A percentile compares a stretch with the other conserved stretches of the same genome.
These are phyloP conservation scores for Leuciscus waleckii DNA, from an alignment of 2,797 vertebrate genomes.

Conservation along the genomic window DNA sequence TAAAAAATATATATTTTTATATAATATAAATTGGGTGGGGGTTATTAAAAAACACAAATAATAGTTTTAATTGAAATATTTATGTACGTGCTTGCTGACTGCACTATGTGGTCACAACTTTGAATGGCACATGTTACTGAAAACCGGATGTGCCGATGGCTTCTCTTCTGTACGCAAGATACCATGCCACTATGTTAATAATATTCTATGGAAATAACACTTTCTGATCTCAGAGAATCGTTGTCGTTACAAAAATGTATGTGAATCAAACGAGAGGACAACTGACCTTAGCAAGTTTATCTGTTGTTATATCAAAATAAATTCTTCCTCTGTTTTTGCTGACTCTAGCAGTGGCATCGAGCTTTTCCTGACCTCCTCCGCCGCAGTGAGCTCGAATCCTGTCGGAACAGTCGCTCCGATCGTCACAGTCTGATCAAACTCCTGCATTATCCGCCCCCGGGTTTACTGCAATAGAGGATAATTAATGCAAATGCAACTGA, in stretches of 20 bases:
- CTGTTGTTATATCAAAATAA: conserved; percentile 88
- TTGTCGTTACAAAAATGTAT: not conserved
- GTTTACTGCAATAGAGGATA: not conserved
- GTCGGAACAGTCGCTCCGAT: conserved; percentile 96
- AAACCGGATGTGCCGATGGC: not conserved
- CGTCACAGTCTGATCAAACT: conserved; percentile 67
- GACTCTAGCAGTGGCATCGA: conserved; percentile 82
- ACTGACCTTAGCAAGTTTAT: conserved; percentile 84
- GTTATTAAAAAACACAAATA: not conserved
- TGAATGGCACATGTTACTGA: not conserved
- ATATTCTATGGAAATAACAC: not conserved
- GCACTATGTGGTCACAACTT: not conserved
- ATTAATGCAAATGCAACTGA: not conserved
- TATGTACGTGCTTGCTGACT: not conserved
- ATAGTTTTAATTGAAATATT: not conserved
- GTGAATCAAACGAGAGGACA: not conserved
- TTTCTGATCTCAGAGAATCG: not conserved
- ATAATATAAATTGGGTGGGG: no score
- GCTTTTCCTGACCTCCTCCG: conserved; percentile 93
- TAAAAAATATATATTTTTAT: not conserved
- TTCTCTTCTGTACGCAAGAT: not conserved
- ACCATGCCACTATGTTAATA: not conserved
- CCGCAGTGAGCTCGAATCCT: conserved; percentile 91
- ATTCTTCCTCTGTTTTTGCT: conserved; percentile 93
- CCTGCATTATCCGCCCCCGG: conserved; percentile 6